Evolutionary conservation across 2,113 vertebrate genomes (phyloP), one percentile per base, ranked within the genome.

Genomic region (Cepphus grylle): DNA sequence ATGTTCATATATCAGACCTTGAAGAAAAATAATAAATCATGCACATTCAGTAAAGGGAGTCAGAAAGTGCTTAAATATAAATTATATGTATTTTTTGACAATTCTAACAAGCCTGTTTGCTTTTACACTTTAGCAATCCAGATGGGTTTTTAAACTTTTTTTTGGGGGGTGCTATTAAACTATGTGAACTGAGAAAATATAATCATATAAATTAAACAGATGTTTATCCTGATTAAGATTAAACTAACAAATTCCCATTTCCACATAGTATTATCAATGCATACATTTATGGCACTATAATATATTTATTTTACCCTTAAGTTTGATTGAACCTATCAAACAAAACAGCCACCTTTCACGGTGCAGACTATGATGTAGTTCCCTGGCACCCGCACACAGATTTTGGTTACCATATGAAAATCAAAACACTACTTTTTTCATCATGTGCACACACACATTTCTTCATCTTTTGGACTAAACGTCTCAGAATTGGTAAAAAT

Each of bases 1-100:
- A 97, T 66, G 88, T 91, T 91, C 93, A 96, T 96, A 94, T 81
- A 96, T 94, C 93, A 96, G 96, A 80, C 70, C 18, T 30, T 42
- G 73, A 93, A 93, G 73, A 96, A 97, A 93, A 96, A 93, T 73
- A 95, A 94, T 95, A 94, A 94, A 97, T 95, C 90, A 94, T 25
- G 36, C 12, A 34, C 36, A 43, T 81, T 81, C 81, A 86, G 63
- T 49, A 74, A 86, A 95, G 16, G 34, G 53, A 92, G 81, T 95
- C 87, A 95, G 80, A 94, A 91, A 90, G 59, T 52, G 40, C 81
- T 77, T 84, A 76, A 81, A 85, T 81, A 84, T 87, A 94, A 86
- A 88, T 88, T 72, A 82, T 30, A 79, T 25, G 30, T 65, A 86
- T 76, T 80, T 95, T 91, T 81, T 82, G 81, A 95, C 66, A 85